A percentile compares a stretch with the other conserved stretches of the same genome.
These are phyloP conservation scores for Mantis religiosa DNA, from an alignment of 2,888 invertebrate genomes.

Conservation along the genomic window DNA sequence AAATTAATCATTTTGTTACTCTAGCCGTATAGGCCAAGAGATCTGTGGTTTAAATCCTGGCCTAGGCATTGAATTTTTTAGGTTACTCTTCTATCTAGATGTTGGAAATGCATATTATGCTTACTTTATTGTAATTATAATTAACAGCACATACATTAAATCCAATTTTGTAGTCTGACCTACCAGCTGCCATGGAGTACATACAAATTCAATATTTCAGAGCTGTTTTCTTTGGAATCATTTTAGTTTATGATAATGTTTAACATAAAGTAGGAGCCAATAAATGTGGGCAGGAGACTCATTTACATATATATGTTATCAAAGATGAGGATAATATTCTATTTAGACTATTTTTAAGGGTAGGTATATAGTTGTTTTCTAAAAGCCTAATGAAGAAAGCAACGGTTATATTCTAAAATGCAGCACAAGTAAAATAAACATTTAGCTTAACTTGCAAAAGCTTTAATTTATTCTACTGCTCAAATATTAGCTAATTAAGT, in stretches of 20 bases:
- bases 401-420: not conserved
- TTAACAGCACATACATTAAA: no score
- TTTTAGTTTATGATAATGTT: not conserved
- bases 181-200: no score
- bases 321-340: not conserved
- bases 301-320: not conserved
- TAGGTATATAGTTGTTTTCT: not conserved
- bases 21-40: no score
- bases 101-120: no score
- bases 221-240: not conserved
- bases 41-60: no score
- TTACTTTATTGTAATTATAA: no score
- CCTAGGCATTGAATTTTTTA: no score
- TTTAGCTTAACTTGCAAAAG: not conserved
- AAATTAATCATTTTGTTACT: no score
- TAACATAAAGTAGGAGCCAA: not conserved
- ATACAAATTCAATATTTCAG: no score
- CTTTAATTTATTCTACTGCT: not conserved
- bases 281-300: not conserved
- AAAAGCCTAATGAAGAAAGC: not conserved
- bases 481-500: not conserved
- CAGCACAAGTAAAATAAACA: not conserved
- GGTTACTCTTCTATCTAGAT: no score
- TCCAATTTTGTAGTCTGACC: no score
- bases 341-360: not conserved